These are phyloP conservation scores for Rhizoglyphus robini DNA, from an alignment of 1,140 invertebrate genomes.

Conservation along the genomic window DNA sequence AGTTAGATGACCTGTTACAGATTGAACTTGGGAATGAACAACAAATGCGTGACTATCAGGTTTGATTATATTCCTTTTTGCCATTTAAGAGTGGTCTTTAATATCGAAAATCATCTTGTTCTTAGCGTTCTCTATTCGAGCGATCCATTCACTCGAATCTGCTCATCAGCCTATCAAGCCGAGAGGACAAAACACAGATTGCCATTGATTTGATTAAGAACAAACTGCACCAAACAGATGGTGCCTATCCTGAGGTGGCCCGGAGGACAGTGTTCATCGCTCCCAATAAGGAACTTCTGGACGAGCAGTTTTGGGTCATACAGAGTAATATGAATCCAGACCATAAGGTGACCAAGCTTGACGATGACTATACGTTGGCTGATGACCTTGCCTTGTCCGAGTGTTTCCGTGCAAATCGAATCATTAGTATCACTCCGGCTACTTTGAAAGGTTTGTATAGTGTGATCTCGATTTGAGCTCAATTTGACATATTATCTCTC, in stretches of 20 bases:
- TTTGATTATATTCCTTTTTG: too few relatives aligned
- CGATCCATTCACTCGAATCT: too few relatives aligned
- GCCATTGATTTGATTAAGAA: conserved; percentile 60
- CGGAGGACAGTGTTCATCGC: conserved; percentile 38
- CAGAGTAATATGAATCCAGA: conserved; percentile 44
- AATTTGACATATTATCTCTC: too few relatives aligned
- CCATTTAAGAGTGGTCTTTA: too few relatives aligned
- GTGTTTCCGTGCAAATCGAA: neutral
- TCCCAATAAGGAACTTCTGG: conserved; percentile 51
- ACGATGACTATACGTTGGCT: neutral
- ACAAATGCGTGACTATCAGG: too few relatives aligned
- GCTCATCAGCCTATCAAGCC: conserved; percentile 78
- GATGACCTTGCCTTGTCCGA: neutral
- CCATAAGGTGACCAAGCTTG: conserved; percentile 30
- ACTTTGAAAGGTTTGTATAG: too few relatives aligned
- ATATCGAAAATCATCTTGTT: too few relatives aligned
- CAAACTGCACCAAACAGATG: conserved; percentile 36
- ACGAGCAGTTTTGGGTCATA: conserved; percentile 55
- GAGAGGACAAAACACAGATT: conserved; percentile 82
- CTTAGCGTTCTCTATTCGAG: too few relatives aligned
- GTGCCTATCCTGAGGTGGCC: conserved; percentile 26
- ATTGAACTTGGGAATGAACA: too few relatives aligned
- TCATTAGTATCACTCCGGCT: neutral
- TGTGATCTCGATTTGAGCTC: too few relatives aligned
- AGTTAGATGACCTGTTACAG: too few relatives aligned